Evolutionary conservation across 2,113 vertebrate genomes (phyloP).

Genomic region (Sinosuthora webbiana): DNA sequence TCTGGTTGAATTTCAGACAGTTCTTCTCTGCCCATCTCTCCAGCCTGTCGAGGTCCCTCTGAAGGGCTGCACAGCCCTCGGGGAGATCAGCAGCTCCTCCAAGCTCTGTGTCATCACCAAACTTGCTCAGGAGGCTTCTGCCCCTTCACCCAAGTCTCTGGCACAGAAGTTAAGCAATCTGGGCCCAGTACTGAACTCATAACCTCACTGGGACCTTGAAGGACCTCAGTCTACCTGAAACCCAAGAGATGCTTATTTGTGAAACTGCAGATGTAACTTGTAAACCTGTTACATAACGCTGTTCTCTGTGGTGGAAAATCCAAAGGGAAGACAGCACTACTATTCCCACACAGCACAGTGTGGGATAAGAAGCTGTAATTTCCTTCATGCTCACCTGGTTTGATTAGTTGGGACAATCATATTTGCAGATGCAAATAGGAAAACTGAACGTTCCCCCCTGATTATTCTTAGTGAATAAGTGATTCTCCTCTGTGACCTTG

Average conservation of each 20-base stretch:
- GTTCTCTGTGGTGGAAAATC: neutral
- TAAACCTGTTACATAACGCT: neutral
- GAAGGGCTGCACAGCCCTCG: neutral
- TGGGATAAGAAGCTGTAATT: neutral
- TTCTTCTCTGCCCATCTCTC: neutral
- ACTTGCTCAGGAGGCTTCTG: neutral
- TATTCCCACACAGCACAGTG: neutral
- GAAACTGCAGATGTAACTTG: neutral
- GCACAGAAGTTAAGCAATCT: neutral
- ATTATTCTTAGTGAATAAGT: neutral
- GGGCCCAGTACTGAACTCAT: neutral
- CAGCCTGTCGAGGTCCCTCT: accelerated
- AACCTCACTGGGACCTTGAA: neutral
- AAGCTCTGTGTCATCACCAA: neutral
- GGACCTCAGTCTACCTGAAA: neutral
- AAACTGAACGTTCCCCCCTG: neutral
- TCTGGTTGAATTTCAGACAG: neutral
- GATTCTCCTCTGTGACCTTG: neutral
- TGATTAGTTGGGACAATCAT: neutral
- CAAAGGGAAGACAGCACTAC: neutral
- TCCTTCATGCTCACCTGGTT: neutral
- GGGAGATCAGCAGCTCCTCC: neutral
- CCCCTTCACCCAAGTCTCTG: neutral
- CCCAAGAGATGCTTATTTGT: neutral
- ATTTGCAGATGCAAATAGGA: neutral